Percentiles rank a stretch among this genome's conserved stretches.
These are phyloP conservation scores for Barnardius zonarius DNA, from an alignment of 2,113 vertebrate genomes.

Conservation along the genomic window DNA sequence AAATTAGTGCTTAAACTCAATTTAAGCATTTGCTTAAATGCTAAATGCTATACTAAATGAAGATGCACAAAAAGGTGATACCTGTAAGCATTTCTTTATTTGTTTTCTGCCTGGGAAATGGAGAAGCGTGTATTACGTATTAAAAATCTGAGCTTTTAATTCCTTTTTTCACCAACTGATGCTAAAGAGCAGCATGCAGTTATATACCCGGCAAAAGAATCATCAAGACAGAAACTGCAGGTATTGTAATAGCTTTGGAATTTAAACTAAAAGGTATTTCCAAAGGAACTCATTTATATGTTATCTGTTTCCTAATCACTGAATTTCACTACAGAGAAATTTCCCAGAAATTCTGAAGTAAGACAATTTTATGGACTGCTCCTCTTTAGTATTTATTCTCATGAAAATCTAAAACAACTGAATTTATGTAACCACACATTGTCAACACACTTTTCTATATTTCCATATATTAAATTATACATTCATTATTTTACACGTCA, in stretches of 20 bases:
- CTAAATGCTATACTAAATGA: neutral
- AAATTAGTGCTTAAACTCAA: neutral
- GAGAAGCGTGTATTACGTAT: neutral
- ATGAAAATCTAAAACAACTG: neutral
- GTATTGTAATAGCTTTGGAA: neutral
- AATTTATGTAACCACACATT: neutral
- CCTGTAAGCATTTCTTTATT: neutral
- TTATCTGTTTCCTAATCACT: neutral
- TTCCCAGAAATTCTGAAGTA: neutral
- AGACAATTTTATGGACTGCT: neutral
- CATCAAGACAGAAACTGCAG: neutral
- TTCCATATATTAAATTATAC: neutral
- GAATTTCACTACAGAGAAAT: neutral
- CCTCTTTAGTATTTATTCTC: neutral
- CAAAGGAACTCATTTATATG: neutral
- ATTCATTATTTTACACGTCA: neutral
- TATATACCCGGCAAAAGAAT: neutral
- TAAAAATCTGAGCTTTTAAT: neutral
- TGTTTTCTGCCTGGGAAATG: neutral
- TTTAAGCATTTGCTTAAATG: constrained; percentile 2
- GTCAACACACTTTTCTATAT: neutral
- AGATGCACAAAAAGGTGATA: neutral
- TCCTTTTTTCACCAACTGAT: neutral
- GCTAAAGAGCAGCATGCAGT: neutral
- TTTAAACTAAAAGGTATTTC: neutral